Conservation (phyloP, 2,113 vertebrate species). For the Rhea pennata region DNA sequence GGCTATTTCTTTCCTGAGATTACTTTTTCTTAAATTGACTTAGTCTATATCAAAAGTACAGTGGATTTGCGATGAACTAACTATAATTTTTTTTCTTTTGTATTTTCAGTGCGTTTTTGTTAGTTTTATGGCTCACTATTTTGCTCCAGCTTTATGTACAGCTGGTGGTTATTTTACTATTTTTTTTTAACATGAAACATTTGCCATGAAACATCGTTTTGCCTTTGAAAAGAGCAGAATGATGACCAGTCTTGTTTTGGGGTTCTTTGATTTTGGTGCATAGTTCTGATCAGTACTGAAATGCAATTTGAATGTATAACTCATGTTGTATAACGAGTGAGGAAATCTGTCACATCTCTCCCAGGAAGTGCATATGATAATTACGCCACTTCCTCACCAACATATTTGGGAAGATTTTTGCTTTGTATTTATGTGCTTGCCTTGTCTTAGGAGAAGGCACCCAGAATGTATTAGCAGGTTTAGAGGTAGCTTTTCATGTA, state of each 20-base stretch:
- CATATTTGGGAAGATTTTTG: not conserved
- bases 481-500: not conserved
- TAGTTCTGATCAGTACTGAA: not conserved
- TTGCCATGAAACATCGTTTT: not conserved
- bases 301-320: not conserved
- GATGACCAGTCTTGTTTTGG: not conserved
- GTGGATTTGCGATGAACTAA: not conserved
- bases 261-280: not conserved
- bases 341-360: not conserved
- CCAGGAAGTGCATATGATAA: not conserved
- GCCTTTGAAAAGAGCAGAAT: not conserved
- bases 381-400: not conserved
- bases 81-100: not conserved
- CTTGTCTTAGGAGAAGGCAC: not conserved
- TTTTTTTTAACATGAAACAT: not conserved
- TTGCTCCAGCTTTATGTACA: not conserved
- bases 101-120: not conserved
- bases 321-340: accelerated
- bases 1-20: not conserved
- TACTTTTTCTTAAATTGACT: not conserved
- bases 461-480: not conserved
- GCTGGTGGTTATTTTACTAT: not conserved
- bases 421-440: not conserved
- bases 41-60: not conserved
- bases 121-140: not conserved